Evolutionary conservation across 2,888 invertebrate species (phyloP), one percentile per base, ranked within the genome.

Genomic region (Drosophila differens): DNA sequence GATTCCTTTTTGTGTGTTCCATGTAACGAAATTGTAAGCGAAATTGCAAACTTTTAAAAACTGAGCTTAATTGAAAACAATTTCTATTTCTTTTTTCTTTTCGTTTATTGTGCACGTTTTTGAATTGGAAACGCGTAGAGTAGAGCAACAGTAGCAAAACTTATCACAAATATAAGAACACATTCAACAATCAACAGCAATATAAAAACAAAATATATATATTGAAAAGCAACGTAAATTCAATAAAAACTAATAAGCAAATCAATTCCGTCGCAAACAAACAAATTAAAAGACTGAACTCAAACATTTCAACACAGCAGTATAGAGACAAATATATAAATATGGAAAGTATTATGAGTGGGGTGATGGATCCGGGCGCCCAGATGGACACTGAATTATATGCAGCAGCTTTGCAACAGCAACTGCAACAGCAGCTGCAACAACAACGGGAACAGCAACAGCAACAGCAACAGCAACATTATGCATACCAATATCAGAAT

Each of bases 21-120:
- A 60, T 73, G 69, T 68, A 49, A 57, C 62, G 54, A 62, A 71
- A 63, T 68, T 58, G 65, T 61, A 47, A 76, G 53, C 69, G 32
- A 60, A 70, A 54, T 70, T 70, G 44, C 33, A 32, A 33, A 59
- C 37, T 64, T 60, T 67, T 28, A 55, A 59, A 67, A 78, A 81
- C 62, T 53, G 37, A 72, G 80, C 74, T 71, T 85, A 80, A 90
- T 90, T 82, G 75, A 88, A 86, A 90, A 76, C 72, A 74, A 83
- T 84, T 90, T 86, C 82, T 89, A 90, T 87, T 87, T 87, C 91
- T 90, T 87, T 87, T 47, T 87, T 89, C 89, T 90, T 84, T 90
- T 89, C 87, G 82, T 90, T 87, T 90, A 78, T 74, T 89, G 79
- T 75, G 74, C 72, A 75, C 85, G 81, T 83, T 81, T 81, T 74